Evolutionary conservation across 2,888 invertebrate species (phyloP).

Genomic region (Euclidia mi): DNA sequence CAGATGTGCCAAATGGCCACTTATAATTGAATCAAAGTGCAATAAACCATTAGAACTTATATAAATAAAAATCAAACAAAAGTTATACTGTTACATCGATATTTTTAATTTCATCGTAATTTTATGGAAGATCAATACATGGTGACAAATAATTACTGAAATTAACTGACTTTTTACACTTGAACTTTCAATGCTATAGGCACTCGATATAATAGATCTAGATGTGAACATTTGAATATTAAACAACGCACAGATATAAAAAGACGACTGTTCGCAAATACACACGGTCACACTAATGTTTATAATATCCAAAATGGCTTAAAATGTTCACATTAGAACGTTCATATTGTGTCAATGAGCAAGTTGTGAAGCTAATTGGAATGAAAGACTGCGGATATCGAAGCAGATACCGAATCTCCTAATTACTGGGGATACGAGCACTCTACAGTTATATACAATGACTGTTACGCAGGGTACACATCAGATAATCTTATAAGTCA

Average conservation of each 20-base stretch:
- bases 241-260: conserved; percentile 85
- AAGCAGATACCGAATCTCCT: conserved; percentile 81
- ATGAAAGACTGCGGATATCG: conserved; percentile 78
- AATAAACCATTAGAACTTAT: conserved; percentile 19
- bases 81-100: conserved; percentile 87
- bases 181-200: conserved; percentile 89
- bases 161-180: conserved; percentile 89
- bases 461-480: conserved; percentile 75
- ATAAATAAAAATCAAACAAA: conserved; percentile 75
- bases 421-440: conserved; percentile 82
- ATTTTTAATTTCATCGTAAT: conserved; percentile 90
- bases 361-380: conserved; percentile 82
- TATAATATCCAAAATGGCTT: conserved; percentile 84
- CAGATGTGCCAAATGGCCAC: conserved; percentile 59
- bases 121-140: conserved; percentile 90
- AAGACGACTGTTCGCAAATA: conserved; percentile 83
- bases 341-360: conserved; percentile 76
- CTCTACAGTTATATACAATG: conserved; percentile 86
- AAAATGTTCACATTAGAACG: conserved; percentile 88
- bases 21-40: conserved; percentile 14
- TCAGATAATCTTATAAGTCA: conserved; percentile 73
- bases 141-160: conserved; percentile 89
- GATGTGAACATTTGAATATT: conserved; percentile 88
- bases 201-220: conserved; percentile 89
- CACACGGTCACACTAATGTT: conserved; percentile 82